These are phyloP conservation scores for Drosophila mimetica DNA, from an alignment of 2,888 invertebrate genomes.

Conservation along the genomic window DNA sequence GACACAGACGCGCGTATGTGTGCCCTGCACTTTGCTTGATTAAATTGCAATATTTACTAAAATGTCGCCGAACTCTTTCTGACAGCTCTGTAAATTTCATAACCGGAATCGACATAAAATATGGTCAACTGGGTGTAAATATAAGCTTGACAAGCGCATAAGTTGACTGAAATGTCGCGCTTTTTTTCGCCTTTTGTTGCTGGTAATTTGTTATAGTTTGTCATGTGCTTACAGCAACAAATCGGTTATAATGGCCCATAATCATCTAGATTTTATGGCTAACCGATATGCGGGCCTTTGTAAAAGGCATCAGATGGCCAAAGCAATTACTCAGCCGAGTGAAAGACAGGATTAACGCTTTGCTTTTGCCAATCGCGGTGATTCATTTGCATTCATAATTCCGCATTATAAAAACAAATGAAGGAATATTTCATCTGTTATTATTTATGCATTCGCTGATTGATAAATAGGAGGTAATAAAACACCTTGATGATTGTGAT, in stretches of 20 bases:
- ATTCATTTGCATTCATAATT: conserved; percentile 21
- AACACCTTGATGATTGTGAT: neutral
- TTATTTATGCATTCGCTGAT: conserved; percentile 6
- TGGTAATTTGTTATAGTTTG: conserved; percentile 54
- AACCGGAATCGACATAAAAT: conserved; percentile 78
- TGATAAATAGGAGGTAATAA: conserved; percentile 1
- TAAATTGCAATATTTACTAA: conserved; percentile 82
- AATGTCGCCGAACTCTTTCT: conserved; percentile 81
- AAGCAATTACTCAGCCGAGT: conserved; percentile 30
- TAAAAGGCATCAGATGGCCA: conserved; percentile 16
- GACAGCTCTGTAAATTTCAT: conserved; percentile 80
- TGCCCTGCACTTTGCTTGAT: conserved; percentile 78
- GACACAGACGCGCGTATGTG: conserved; percentile 32
- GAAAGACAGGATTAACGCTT: conserved; percentile 13
- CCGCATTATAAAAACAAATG: neutral
- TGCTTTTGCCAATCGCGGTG: conserved; percentile 14
- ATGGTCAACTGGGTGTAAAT: conserved; percentile 78
- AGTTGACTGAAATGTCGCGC: conserved; percentile 26
- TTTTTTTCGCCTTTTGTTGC: conserved; percentile 9
- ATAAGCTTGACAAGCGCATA: conserved; percentile 42
- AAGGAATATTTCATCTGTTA: conserved; percentile 1
- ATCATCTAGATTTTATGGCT: conserved; percentile 16
- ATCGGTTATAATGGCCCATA: neutral
- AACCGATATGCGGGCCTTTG: conserved; percentile 17
- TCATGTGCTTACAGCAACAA: conserved; percentile 33